phyloP scores from a whole-genome alignment of 1,140 invertebrate species.

The Dendrolimus kikuchii region DNA sequence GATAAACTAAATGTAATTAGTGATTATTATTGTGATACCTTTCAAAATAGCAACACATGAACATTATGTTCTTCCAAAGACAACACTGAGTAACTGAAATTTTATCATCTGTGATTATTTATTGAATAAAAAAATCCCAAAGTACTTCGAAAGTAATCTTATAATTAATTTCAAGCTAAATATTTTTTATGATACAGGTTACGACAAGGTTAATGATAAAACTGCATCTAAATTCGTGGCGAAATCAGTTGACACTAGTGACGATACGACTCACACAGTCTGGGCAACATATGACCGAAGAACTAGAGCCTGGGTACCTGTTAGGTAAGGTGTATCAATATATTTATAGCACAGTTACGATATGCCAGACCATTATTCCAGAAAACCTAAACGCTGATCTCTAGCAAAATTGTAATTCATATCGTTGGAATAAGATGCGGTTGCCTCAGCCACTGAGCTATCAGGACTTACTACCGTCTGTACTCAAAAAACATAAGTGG shows the following conservation, averaged over 20 bases:
- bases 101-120: background rate
- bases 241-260: conserved; percentile 2
- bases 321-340: conserved; percentile 17
- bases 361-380: too few relatives aligned
- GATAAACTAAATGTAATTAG: too few relatives aligned
- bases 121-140: background rate
- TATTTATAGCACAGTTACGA: background rate
- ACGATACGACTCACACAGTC: conserved; percentile 14
- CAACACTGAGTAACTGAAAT: conserved; percentile 1
- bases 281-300: conserved; percentile 20
- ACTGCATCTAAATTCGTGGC: conserved; percentile 21
- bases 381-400: too few relatives aligned
- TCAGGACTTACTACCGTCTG: too few relatives aligned
- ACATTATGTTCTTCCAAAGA: too few relatives aligned
- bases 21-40: too few relatives aligned
- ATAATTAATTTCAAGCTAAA: background rate
- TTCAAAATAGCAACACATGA: too few relatives aligned
- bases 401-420: conserved; percentile 1
- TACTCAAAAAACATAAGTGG: too few relatives aligned
- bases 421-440: too few relatives aligned
- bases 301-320: conserved; percentile 22
- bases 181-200: conserved; percentile 11
- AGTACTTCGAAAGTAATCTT: background rate
- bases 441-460: too few relatives aligned
- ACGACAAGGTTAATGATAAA: conserved; percentile 15